These are phyloP conservation scores for Stichopus horrens DNA, from an alignment of 53 echinoderm and acorn worm genomes.

Conservation along the genomic window DNA sequence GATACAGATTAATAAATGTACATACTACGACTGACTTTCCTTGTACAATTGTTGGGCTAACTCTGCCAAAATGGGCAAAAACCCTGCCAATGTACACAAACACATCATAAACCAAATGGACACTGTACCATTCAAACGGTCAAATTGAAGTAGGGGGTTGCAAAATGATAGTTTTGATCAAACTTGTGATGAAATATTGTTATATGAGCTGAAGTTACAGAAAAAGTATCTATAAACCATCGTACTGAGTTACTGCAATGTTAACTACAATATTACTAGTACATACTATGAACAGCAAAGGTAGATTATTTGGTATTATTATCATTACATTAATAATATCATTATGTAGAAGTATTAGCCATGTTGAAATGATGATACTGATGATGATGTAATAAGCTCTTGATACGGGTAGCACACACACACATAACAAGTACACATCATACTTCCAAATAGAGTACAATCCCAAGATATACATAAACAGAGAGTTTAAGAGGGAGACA, in stretches of 20 bases:
- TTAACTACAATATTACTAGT: neutral
- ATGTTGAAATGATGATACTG: neutral
- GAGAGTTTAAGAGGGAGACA: neutral
- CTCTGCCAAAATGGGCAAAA: too few species aligned
- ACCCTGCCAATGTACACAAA: too few species aligned
- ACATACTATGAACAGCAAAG: neutral
- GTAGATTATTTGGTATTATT: neutral
- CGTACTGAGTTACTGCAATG: neutral
- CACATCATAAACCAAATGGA: too few species aligned
- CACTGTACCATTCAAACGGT: too few species aligned
- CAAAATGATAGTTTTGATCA: too few species aligned
- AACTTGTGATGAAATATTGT: too few species aligned
- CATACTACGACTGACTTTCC: too few species aligned
- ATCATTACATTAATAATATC: neutral
- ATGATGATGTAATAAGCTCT: neutral
- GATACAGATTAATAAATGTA: too few species aligned
- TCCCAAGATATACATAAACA: neutral
- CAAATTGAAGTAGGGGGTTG: too few species aligned
- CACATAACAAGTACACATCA: neutral
- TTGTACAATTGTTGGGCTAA: too few species aligned
- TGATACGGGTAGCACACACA: neutral
- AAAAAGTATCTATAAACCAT: too few species aligned
- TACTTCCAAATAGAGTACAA: neutral
- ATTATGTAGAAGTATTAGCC: neutral
- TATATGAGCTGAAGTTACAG: too few species aligned